Evolutionary conservation across 2,888 invertebrate species (phyloP).

Genomic region (Tigriopus californicus): DNA sequence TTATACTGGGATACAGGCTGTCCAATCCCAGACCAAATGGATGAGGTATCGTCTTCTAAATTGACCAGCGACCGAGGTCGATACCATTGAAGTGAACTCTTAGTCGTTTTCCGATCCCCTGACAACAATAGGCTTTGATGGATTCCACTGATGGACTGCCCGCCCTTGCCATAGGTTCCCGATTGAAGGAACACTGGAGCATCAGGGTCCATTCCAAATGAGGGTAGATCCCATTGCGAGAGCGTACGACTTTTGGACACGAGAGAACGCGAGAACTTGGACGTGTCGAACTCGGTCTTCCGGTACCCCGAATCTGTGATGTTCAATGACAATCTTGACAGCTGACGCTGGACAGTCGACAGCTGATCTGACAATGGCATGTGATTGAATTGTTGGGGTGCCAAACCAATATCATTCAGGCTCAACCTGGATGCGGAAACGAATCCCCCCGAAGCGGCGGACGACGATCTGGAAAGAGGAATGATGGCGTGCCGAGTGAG

Average conservation of each 20-base stretch:
- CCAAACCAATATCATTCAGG: too few species aligned
- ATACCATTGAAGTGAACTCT: slow-evolving; percentile 6
- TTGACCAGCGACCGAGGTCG: slow-evolving; percentile 8
- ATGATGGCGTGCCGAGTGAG: too few species aligned
- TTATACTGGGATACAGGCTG: neutral
- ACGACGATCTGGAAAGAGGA: too few species aligned
- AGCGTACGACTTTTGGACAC: neutral
- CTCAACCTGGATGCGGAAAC: too few species aligned
- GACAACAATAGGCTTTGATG: neutral
- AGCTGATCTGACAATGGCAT: too few species aligned
- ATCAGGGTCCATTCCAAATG: slow-evolving; percentile 16
- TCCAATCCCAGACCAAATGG: slow-evolving; percentile 2
- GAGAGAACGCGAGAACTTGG: neutral
- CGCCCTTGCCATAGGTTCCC: neutral
- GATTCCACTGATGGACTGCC: neutral
- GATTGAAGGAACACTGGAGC: slow-evolving; percentile 1
- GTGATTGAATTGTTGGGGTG: too few species aligned
- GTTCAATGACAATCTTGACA: too few species aligned
- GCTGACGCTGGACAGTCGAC: too few species aligned
- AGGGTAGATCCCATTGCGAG: slow-evolving; percentile 10
- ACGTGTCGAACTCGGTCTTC: neutral
- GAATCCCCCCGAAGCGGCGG: too few species aligned
- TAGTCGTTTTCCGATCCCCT: neutral
- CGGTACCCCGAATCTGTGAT: neutral
- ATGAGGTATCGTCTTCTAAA: slow-evolving; percentile 2